Conservation (phyloP, 2,888 invertebrate species). For the Stomorhina lunata region DNA sequence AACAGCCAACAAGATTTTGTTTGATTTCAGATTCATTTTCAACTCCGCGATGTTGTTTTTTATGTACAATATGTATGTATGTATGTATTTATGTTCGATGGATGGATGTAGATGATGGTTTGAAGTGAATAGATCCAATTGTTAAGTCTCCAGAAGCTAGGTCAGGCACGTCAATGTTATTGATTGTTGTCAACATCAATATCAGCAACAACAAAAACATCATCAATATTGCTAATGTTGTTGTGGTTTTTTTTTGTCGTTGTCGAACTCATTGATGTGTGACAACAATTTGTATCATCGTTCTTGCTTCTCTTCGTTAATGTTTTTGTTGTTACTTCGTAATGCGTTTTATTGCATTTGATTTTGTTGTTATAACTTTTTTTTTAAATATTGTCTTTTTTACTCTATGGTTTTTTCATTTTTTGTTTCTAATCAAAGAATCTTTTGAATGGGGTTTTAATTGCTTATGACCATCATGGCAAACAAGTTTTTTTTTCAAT, state of each 20-base stretch:
- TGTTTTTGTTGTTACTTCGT: neutral
- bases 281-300: conserved; percentile 12
- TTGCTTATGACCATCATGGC: conserved; percentile 24
- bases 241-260: neutral
- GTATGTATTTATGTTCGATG: too few species aligned
- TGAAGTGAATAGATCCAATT: conserved; percentile 24
- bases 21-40: neutral
- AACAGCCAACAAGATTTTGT: neutral
- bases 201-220: neutral
- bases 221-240: neutral
- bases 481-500: conserved; percentile 17
- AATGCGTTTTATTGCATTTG: conserved; percentile 1
- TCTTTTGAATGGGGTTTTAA: conserved; percentile 4
- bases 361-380: neutral
- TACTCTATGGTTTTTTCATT: neutral
- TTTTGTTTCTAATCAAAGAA: conserved; percentile 26
- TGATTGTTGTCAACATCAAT: conserved; percentile 15
- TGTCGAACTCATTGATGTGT: neutral
- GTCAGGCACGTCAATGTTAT: conserved; percentile 44
- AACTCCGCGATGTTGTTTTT: neutral
- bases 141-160: conserved; percentile 35
- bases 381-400: neutral
- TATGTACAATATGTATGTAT: conserved; percentile 20
- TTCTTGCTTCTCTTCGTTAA: neutral
- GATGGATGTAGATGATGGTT: neutral